Percentiles rank a stretch among this genome's conserved stretches.
phyloP scores from a whole-genome alignment of 2,797 vertebrate genomes.

The Pipistrellus nathusii region DNA sequence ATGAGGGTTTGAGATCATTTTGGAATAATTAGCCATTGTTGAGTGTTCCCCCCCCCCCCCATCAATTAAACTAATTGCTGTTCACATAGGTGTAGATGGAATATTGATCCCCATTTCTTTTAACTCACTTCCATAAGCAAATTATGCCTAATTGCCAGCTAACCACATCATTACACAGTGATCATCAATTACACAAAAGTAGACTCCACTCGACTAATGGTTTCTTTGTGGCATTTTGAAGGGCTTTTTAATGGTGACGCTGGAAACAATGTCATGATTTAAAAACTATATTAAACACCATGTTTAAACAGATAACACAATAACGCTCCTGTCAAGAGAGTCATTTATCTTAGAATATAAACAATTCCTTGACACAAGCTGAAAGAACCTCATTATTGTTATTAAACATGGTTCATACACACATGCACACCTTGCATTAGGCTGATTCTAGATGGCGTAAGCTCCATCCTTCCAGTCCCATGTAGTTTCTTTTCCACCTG shows the following conservation, averaged over 20 bases:
- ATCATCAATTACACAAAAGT: conserved; percentile 82
- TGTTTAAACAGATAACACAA: conserved; percentile 41
- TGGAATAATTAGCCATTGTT: conserved; percentile 86
- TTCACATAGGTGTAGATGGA: conserved; percentile 87
- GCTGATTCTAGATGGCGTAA: neutral
- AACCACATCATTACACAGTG: conserved; percentile 85
- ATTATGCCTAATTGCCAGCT: conserved; percentile 88
- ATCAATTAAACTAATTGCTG: conserved; percentile 90
- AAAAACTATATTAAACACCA: conserved; percentile 52
- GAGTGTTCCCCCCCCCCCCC: conserved; percentile 70
- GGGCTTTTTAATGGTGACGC: conserved; percentile 77
- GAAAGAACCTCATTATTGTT: conserved; percentile 15
- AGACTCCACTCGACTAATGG: conserved; percentile 76
- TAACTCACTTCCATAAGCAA: conserved; percentile 89
- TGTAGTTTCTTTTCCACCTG: neutral
- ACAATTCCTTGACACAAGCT: neutral
- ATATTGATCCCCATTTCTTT: conserved; percentile 89
- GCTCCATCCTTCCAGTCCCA: neutral
- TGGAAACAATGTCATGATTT: conserved; percentile 76
- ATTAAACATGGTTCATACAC: neutral
- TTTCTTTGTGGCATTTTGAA: conserved; percentile 78
- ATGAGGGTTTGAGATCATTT: conserved; percentile 86
- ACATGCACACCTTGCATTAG: neutral
- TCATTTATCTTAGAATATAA: neutral
- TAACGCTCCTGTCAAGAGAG: neutral